Evolutionary conservation across 2,888 invertebrate species (phyloP), one percentile per base, ranked within the genome.

Genomic region (Tanytarsus gracilentus): DNA sequence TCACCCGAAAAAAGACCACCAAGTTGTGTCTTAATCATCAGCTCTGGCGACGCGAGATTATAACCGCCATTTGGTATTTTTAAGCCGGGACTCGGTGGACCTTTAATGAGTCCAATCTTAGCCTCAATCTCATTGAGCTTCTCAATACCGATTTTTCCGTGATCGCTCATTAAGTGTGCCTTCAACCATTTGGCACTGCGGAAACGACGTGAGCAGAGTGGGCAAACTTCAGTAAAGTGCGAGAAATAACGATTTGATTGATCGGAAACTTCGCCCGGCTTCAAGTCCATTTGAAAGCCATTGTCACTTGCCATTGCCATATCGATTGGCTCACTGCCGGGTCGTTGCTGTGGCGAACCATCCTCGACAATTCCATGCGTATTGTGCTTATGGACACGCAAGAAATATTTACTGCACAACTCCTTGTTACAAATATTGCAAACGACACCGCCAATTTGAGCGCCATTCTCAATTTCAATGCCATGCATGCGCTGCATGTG

Each of bases 401-500:
- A 78, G 71, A 97, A 97, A 72, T 98, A 96, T 72, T 98, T 97
- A 75, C 95, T 96, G 78, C 97, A 97, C 60, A 99, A 78, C 75
- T 98, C 96, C 73, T 96, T 96, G 77, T 96, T 93, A 75, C 99
- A 99, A 65, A 99, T 92, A 74, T 96, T 95, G 75, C 96, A 96
- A 50, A 94, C 88, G 6, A 93, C 94, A 21, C 94, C 94, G 5
- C 93, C 93, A 36, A 93, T 87, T 71, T 90, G 91, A 30, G 92
- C 88, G 18, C 91, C 92, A 69, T 90, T 91, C 74, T 93, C 92
- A 53, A 94, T 86, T 70, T 92, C 91, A 67, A 94, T 94, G 48
- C 93, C 93, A 74, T 94, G 99, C 92, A 99, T 97, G 71, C 96
- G 86, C 71, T 95, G 88, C 93, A 97, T 97, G 77, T 99, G 99